Conservation (phyloP, 2,113 vertebrate species). For the Cryptomyrus ogoouensis region DNA sequence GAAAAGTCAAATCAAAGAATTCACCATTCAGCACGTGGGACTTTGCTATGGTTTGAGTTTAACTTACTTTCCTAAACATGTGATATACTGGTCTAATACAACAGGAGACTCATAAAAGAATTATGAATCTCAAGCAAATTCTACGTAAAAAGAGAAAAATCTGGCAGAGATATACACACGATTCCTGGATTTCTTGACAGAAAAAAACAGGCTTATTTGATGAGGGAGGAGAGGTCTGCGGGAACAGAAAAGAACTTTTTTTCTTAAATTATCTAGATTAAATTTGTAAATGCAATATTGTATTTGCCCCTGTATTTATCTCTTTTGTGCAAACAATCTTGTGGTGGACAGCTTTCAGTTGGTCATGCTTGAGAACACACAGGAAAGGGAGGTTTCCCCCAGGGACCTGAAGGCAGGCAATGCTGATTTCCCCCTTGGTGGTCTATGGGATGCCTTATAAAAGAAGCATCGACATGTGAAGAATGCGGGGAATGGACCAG, state of each 20-base stretch:
- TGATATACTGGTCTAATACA: not conserved
- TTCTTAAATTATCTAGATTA: not conserved
- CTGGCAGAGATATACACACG: not conserved
- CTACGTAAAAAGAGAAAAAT: not conserved
- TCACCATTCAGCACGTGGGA: not conserved
- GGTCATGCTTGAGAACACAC: not conserved
- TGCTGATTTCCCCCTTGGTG: not conserved
- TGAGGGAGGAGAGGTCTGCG: not conserved
- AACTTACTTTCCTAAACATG: constrained; percentile 6
- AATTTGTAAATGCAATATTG: not conserved
- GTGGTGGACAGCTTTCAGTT: not conserved
- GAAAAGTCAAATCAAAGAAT: not conserved
- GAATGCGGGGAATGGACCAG: constrained; percentile 1
- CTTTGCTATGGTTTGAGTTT: not conserved
- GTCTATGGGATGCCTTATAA: not conserved
- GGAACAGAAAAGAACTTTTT: not conserved
- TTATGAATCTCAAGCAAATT: not conserved
- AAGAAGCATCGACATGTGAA: not conserved
- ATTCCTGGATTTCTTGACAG: not conserved
- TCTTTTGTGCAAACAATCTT: not conserved
- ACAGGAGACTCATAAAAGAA: not conserved
- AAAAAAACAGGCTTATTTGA: not conserved
- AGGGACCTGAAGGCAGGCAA: not conserved
- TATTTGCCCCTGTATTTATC: not conserved
- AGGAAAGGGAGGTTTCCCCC: not conserved